Evolutionary conservation across 2,113 vertebrate genomes (phyloP).

Genomic region (Psittacula cyanocephala): DNA sequence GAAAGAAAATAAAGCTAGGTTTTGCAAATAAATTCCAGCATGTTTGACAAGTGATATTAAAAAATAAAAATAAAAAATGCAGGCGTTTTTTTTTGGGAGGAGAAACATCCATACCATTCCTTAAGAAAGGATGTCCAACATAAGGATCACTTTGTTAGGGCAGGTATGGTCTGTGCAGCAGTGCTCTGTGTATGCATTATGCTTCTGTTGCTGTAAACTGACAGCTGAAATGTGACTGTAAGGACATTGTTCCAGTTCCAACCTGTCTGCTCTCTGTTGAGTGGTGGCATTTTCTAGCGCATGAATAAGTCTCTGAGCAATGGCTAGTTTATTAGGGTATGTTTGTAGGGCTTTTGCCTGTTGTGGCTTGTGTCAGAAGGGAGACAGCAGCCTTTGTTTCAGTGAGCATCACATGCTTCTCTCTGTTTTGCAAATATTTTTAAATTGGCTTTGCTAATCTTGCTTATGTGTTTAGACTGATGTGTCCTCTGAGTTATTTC

Average conservation of each 20-base stretch:
- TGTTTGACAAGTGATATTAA: not conserved
- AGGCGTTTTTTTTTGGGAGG: not conserved
- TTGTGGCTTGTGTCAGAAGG: not conserved
- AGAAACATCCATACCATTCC: rapidly evolving
- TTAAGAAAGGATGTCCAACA: not conserved
- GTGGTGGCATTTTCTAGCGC: not conserved
- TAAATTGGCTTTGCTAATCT: not conserved
- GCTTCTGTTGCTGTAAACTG: not conserved
- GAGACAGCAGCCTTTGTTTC: not conserved
- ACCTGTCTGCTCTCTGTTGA: not conserved
- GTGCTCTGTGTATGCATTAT: rapidly evolving
- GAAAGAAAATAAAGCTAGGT: not conserved
- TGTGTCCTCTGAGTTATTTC: not conserved
- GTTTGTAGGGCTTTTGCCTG: not conserved
- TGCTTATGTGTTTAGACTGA: not conserved
- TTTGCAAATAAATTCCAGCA: not conserved
- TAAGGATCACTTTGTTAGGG: not conserved
- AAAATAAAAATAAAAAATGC: not conserved
- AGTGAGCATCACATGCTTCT: not conserved
- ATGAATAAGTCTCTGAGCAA: not conserved
- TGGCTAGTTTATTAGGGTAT: not conserved
- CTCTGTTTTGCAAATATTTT: not conserved
- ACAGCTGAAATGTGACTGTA: not conserved
- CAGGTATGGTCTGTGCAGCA: not conserved
- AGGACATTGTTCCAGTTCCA: rapidly evolving